Percentiles rank a stretch among this genome's conserved stretches.
phyloP scores from a whole-genome alignment of 2,888 invertebrate genomes.

The Eurytoma californica region DNA sequence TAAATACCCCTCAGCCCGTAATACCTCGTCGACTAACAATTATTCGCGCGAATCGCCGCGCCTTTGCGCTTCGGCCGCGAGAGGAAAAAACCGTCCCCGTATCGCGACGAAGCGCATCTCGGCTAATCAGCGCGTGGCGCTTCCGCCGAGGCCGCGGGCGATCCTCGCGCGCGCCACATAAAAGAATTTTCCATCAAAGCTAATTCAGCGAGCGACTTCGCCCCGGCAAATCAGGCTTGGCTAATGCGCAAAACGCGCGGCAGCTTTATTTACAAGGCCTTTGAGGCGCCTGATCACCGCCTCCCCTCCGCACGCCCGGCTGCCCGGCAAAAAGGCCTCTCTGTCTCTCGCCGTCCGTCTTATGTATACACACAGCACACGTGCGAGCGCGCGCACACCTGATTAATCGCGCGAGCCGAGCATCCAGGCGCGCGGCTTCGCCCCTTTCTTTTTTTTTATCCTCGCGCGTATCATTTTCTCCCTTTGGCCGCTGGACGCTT shows the following conservation, averaged over 20 bases:
- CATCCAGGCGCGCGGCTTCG: slow-evolving; percentile 59
- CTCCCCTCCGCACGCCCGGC: slow-evolving; percentile 48
- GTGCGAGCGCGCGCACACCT: slow-evolving; percentile 61
- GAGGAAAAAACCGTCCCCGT: neutral
- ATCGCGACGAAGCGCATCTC: neutral
- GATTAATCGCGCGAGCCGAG: slow-evolving; percentile 68
- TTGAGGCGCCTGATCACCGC: slow-evolving; percentile 28
- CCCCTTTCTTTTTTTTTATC: slow-evolving; percentile 20
- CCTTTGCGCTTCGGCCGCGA: no score
- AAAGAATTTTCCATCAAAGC: slow-evolving; percentile 45
- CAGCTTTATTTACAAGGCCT: slow-evolving; percentile 37
- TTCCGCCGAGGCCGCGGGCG: neutral
- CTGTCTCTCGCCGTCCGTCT: slow-evolving; percentile 36
- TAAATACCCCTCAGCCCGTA: no score
- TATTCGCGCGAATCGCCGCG: no score
- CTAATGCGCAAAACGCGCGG: slow-evolving; percentile 10
- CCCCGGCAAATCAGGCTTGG: slow-evolving; percentile 49
- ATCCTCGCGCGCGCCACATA: neutral
- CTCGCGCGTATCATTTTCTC: neutral
- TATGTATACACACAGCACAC: neutral
- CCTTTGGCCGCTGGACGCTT: slow-evolving; percentile 58
- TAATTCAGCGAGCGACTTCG: slow-evolving; percentile 49
- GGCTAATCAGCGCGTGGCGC: neutral
- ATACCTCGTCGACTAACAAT: no score
- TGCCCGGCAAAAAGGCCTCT: slow-evolving; percentile 60